Evolutionary conservation across 2,113 vertebrate genomes (phyloP).

Genomic region (Ornithorhynchus anatinus): DNA sequence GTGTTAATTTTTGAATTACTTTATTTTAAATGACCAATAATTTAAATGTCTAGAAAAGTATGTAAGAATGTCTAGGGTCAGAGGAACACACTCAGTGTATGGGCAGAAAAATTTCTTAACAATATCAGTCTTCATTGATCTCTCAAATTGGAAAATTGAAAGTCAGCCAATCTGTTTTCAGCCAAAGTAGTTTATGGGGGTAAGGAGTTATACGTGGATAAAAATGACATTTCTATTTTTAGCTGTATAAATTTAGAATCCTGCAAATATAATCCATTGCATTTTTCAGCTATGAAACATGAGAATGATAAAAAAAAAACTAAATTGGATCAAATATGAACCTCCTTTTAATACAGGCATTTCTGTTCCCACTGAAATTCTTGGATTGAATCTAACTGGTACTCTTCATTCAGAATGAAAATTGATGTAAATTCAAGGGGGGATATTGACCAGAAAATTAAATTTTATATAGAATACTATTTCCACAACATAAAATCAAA

Average conservation of each 20-base stretch:
- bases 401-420: slow-evolving; percentile 32
- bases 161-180: neutral
- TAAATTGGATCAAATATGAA: slow-evolving; percentile 1
- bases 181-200: neutral
- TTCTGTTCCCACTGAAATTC: slow-evolving; percentile 16
- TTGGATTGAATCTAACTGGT: slow-evolving; percentile 5
- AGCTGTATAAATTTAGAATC: slow-evolving; percentile 15
- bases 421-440: slow-evolving; percentile 10
- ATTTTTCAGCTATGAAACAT: slow-evolving; percentile 4
- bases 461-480: slow-evolving; percentile 6
- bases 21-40: too few species aligned
- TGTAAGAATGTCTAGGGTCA: too few species aligned
- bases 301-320: neutral
- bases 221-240: slow-evolving; percentile 4
- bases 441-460: slow-evolving; percentile 24
- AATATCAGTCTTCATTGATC: too few species aligned
- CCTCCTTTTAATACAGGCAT: slow-evolving; percentile 19
- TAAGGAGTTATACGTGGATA: neutral
- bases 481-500: too few species aligned
- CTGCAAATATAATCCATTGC: neutral
- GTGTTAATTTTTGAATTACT: too few species aligned
- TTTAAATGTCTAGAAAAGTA: too few species aligned
- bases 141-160: too few species aligned
- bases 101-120: too few species aligned
- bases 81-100: too few species aligned